Conservation (phyloP, 2,797 vertebrate species). For the Aulostomus chinensis region DNA sequence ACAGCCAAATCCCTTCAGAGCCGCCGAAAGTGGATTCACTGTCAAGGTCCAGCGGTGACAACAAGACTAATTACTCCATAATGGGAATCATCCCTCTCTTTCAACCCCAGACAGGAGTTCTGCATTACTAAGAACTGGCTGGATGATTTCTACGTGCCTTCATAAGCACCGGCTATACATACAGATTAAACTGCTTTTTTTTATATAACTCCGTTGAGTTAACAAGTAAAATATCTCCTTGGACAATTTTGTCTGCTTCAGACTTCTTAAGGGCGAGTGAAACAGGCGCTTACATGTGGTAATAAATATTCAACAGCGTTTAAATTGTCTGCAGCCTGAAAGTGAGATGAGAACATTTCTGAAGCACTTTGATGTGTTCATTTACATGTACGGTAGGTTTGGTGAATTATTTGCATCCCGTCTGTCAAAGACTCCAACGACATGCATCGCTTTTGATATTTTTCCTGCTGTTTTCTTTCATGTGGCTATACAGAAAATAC, state of each 20-base stretch:
- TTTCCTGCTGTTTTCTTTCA: conserved; percentile 4
- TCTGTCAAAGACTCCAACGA: conserved; percentile 6
- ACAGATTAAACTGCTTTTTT: conserved; percentile 53
- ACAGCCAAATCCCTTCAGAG: conserved; percentile 62
- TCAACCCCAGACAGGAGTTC: conserved; percentile 53
- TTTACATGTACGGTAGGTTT: conserved; percentile 28
- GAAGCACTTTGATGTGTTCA: conserved; percentile 38
- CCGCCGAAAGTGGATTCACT: conserved; percentile 63
- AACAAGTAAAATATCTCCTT: conserved; percentile 28
- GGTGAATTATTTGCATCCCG: neutral
- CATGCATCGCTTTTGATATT: conserved; percentile 4
- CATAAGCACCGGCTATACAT: conserved; percentile 53
- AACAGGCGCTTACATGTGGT: conserved; percentile 32
- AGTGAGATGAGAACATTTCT: conserved; percentile 26
- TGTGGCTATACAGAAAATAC: too few species aligned
- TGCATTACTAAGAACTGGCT: conserved; percentile 48
- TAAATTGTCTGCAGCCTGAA: conserved; percentile 17
- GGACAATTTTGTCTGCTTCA: conserved; percentile 39
- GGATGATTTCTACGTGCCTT: conserved; percentile 61
- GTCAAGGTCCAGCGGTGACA: conserved; percentile 72
- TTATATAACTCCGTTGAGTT: conserved; percentile 6
- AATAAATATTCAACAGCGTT: conserved; percentile 57
- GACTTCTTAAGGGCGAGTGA: conserved; percentile 34
- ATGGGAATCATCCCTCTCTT: conserved; percentile 73
- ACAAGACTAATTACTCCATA: conserved; percentile 77